These are phyloP conservation scores for Helarctos malayanus DNA, from an alignment of 2,797 vertebrate genomes.

Conservation along the genomic window DNA sequence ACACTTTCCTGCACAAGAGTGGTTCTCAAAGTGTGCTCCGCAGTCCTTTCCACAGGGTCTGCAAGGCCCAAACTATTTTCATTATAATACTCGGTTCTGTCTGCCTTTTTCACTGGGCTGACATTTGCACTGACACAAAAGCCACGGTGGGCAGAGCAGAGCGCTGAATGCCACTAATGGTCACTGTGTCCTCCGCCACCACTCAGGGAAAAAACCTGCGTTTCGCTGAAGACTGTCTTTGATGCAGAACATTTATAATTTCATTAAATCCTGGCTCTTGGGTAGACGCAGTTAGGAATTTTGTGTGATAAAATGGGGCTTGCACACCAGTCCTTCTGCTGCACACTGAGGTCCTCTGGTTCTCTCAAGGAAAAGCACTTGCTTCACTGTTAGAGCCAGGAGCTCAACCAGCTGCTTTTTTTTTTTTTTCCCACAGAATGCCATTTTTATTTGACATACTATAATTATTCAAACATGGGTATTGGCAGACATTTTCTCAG, in stretches of 20 bases:
- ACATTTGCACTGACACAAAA: not conserved
- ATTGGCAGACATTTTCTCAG: not conserved
- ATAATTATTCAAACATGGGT: not conserved
- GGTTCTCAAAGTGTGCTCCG: not conserved
- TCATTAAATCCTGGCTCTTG: too few relatives aligned
- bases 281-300: not conserved
- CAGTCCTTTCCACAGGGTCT: not conserved
- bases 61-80: too few relatives aligned
- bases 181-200: too few relatives aligned
- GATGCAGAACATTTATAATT: not conserved
- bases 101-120: not conserved
- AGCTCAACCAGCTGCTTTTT: not conserved
- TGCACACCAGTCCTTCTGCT: too few relatives aligned
- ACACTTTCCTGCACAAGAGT: not conserved
- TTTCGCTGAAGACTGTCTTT: not conserved
- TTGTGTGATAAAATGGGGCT: not conserved
- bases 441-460: not conserved
- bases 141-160: not conserved
- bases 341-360: not conserved
- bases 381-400: accelerated
- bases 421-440: not conserved
- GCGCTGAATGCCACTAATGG: not conserved
- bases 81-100: not conserved
- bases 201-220: accelerated
- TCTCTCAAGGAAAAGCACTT: not conserved